phyloP scores from a whole-genome alignment of 1,140 invertebrate genomes.

The Trissolcus basalis region DNA sequence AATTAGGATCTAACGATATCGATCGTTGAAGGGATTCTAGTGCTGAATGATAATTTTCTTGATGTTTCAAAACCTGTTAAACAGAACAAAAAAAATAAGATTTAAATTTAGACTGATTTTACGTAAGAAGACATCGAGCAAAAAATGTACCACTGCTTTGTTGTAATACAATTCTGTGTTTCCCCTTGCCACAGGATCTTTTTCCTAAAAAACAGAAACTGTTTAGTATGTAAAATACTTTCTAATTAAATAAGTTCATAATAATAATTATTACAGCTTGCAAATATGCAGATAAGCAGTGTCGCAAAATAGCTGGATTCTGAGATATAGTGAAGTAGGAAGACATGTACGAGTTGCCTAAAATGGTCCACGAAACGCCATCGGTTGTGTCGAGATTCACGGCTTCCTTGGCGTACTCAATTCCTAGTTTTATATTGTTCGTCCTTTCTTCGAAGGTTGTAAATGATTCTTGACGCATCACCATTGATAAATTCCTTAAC shows the following conservation, averaged over 20 bases:
- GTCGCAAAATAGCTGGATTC: slow-evolving; percentile 83
- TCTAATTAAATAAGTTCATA: too few relatives aligned
- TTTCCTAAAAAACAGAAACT: slow-evolving; percentile 77
- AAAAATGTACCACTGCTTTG: slow-evolving; percentile 84
- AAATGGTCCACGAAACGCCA: slow-evolving; percentile 89
- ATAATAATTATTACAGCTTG: slow-evolving; percentile 81
- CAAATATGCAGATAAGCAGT: slow-evolving; percentile 87
- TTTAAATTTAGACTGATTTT: slow-evolving; percentile 15
- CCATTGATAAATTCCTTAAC: slow-evolving; percentile 89
- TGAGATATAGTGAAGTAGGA: slow-evolving; percentile 87
- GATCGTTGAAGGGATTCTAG: slow-evolving; percentile 83
- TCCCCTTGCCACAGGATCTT: slow-evolving; percentile 82
- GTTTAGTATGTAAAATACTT: too few relatives aligned
- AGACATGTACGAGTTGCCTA: slow-evolving; percentile 91
- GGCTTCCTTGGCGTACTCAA: slow-evolving; percentile 89
- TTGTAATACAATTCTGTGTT: slow-evolving; percentile 91
- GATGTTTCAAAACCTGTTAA: slow-evolving; percentile 85
- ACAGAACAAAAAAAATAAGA: too few relatives aligned
- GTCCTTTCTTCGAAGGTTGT: slow-evolving; percentile 78
- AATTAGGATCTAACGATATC: slow-evolving; percentile 83
- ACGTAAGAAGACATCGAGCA: slow-evolving; percentile 6
- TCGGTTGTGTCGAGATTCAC: slow-evolving; percentile 87
- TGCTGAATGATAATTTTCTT: slow-evolving; percentile 85
- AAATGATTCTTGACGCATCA: slow-evolving; percentile 82
- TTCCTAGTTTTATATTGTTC: slow-evolving; percentile 83